Conservation (phyloP, 2,888 invertebrate genomes). For the Eristalinus sepulchralis region DNA sequence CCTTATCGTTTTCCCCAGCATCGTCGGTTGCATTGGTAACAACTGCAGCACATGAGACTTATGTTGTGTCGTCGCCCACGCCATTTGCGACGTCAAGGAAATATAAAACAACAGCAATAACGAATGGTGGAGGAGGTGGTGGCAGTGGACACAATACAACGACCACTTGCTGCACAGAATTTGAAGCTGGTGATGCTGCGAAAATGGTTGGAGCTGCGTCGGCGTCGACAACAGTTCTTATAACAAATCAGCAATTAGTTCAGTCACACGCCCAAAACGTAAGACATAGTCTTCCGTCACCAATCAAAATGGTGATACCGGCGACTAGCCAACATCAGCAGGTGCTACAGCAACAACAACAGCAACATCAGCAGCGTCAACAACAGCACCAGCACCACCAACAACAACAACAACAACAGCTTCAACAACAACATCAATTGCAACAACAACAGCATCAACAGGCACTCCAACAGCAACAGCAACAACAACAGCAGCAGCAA, state of each 20-base stretch:
- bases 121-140: constrained; percentile 48
- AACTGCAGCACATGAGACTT: constrained; percentile 76
- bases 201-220: constrained; percentile 76
- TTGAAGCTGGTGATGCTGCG: constrained; percentile 75
- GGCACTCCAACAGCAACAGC: constrained; percentile 83
- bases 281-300: constrained; percentile 78
- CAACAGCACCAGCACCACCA: constrained; percentile 74
- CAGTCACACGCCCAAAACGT: constrained; percentile 81
- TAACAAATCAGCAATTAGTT: constrained; percentile 73
- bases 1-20: constrained; percentile 68
- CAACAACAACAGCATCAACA: constrained; percentile 74
- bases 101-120: constrained; percentile 54
- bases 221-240: constrained; percentile 74
- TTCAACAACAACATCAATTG: constrained; percentile 81
- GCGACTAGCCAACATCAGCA: constrained; percentile 78
- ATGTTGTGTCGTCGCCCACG: constrained; percentile 80
- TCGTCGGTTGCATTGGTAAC: constrained; percentile 59
- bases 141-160: constrained; percentile 51
- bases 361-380: constrained; percentile 76
- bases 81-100: constrained; percentile 51
- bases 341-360: constrained; percentile 80
- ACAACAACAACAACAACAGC: constrained; percentile 79
- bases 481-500: constrained; percentile 76
- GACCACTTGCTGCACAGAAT: constrained; percentile 49
- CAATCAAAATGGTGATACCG: constrained; percentile 79